Conservation (phyloP, 2,113 vertebrate genomes). For the Tursiops truncatus region DNA sequence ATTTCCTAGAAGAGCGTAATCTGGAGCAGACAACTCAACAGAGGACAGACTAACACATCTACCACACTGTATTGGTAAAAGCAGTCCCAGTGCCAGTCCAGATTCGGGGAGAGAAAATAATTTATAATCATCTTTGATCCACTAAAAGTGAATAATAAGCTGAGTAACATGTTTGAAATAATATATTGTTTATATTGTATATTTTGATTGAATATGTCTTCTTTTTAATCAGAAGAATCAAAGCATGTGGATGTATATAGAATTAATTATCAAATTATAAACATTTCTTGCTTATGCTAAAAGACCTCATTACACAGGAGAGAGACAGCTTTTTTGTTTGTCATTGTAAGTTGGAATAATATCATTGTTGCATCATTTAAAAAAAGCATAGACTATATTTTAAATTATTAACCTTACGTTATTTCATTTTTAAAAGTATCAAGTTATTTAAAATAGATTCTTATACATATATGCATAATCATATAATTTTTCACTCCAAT, state of each 20-base stretch:
- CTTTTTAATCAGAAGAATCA: not conserved
- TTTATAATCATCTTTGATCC: not conserved
- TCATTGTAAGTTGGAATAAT: not conserved
- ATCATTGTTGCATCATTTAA: not conserved
- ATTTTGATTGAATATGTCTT: not conserved
- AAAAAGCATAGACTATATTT: not conserved
- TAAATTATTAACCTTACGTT: not conserved
- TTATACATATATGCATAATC: not conserved
- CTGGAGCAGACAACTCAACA: not conserved
- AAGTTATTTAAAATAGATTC: not conserved
- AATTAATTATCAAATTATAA: not conserved
- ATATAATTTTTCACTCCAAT: constrained; percentile 1
- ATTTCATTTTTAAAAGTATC: not conserved
- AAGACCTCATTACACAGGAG: not conserved
- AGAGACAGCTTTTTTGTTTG: not conserved
- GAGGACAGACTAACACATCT: not conserved
- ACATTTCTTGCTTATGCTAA: not conserved
- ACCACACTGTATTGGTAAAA: not conserved
- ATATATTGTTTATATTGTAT: not conserved
- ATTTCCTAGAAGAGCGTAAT: not conserved
- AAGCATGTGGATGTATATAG: not conserved
- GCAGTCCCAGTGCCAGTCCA: not conserved
- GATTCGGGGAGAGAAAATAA: not conserved
- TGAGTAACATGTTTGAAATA: not conserved
- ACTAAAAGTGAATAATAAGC: not conserved